A percentile compares a stretch with the other conserved stretches of the same genome.
Conservation (phyloP, 1,140 invertebrate species). For the Drosophila nannoptera region DNA sequence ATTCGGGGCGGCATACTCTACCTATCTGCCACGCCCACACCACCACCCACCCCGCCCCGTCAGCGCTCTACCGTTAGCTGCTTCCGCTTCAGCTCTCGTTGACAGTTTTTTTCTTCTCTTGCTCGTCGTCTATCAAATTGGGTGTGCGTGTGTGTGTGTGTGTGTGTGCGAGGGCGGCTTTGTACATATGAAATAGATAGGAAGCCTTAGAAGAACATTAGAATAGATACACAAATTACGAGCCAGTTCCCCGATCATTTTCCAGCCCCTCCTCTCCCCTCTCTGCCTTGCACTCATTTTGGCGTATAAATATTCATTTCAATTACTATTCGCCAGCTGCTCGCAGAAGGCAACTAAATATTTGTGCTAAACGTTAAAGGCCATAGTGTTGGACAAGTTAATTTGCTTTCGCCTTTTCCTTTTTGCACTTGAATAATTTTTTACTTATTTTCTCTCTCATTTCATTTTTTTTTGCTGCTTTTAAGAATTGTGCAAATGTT, state of each 20-base stretch:
- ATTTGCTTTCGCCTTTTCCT: slow-evolving; percentile 11
- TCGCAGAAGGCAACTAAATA: slow-evolving; percentile 2
- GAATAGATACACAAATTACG: neutral
- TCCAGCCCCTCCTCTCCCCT: neutral
- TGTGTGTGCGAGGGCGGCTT: slow-evolving; percentile 48
- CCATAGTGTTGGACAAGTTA: slow-evolving; percentile 6
- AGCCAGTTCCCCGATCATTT: neutral
- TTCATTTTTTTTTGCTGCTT: neutral
- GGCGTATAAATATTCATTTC: neutral
- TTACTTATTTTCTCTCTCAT: neutral
- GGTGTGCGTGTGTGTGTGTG: slow-evolving; percentile 42
- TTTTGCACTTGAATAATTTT: slow-evolving; percentile 1
- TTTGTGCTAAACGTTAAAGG: neutral
- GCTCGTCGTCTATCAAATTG: slow-evolving; percentile 64
- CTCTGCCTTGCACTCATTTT: neutral
- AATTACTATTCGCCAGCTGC: neutral
- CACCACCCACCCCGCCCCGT: slow-evolving; percentile 9
- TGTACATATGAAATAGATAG: slow-evolving; percentile 1
- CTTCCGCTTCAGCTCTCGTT: too few relatives aligned
- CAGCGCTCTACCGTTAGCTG: neutral
- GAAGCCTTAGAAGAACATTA: neutral
- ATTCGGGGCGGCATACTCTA: slow-evolving; percentile 47
- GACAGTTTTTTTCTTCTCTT: slow-evolving; percentile 22
- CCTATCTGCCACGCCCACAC: slow-evolving; percentile 13
- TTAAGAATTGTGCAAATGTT: slow-evolving; percentile 4